Base-by-base conservation (phyloP, 2,888 invertebrate species). In the Dicranocentrus wangi region DNA sequence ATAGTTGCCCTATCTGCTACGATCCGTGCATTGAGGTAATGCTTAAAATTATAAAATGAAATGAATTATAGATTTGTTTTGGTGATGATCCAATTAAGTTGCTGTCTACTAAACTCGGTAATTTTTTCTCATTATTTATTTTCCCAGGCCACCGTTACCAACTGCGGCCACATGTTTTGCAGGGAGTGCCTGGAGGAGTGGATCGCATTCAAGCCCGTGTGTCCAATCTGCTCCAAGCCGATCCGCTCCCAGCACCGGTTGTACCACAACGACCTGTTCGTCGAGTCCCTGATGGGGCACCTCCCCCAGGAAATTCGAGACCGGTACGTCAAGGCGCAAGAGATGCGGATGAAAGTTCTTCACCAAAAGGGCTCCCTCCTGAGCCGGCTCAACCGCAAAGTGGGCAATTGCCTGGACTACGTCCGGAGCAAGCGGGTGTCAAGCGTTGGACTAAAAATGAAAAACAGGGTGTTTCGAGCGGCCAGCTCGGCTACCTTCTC, bases 111-210 rank as follows among this genome's bases (percentile, higher is more conserved):
- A n/a, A n/a, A n/a, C n/a, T n/a, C n/a, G n/a, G n/a, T n/a, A n/a
- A n/a, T n/a, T n/a, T n/a, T n/a, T n/a, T n/a, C n/a, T n/a, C n/a
- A n/a, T n/a, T n/a, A n/a, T n/a, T n/a, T n/a, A n/a, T n/a, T n/a
- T 39, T 28, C 23, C n/a, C 21, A 82, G 82, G 43, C 73, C 8
- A 82, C 82, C 0, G 27, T 42, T 0, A 65, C 79, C n/a, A 69
- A 69, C 55, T 82, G 82, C 43, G 82, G 82, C 0, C 82, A 82
- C 53, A 79, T 70, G n/a, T 82, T 82, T 42, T 82, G 82, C 23
- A 21, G 27, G 21, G 39, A 63, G 0, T 82, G 82, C 19, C 19
- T 82, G 3, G 65, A 70, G 21, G 10, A 63, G n/a, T 82, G 66
- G 79, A 21, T 13, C 5, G 27, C 1, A 8, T 1, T 58, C 10